phyloP scores from a whole-genome alignment of 2,113 vertebrate species.

The Eubucco bourcierii region DNA sequence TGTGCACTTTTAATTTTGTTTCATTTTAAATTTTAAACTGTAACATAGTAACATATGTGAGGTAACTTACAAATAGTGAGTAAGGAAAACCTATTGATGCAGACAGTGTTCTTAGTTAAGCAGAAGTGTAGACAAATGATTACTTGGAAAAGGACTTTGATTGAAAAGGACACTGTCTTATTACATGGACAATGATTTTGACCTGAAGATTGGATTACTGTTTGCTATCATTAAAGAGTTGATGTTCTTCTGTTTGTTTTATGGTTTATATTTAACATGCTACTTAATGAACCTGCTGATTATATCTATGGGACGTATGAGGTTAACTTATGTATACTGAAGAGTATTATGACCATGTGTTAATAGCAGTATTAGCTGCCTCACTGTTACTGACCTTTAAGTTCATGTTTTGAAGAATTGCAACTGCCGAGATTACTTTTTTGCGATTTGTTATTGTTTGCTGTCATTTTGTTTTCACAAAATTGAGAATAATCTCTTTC shows the following conservation, averaged over 20 bases:
- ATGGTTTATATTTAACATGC: slow-evolving; percentile 29
- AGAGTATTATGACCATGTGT: slow-evolving; percentile 7
- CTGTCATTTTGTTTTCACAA: not conserved
- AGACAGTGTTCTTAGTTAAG: not conserved
- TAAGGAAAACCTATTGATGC: not conserved
- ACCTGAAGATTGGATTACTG: slow-evolving; percentile 16
- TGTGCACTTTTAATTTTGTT: not conserved
- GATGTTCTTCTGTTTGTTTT: slow-evolving; percentile 42
- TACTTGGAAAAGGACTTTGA: not conserved
- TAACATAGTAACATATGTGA: not conserved
- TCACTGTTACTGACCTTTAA: slow-evolving; percentile 12
- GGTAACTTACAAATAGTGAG: not conserved
- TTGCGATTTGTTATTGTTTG: not conserved
- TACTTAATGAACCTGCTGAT: slow-evolving; percentile 30
- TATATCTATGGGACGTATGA: not conserved
- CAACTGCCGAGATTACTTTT: not conserved
- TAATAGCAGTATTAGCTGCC: not conserved
- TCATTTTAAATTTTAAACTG: not conserved
- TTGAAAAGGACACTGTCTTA: not conserved
- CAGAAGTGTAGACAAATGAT: not conserved
- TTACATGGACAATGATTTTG: slow-evolving; percentile 21
- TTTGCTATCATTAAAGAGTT: slow-evolving; percentile 17
- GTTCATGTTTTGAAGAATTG: not conserved
- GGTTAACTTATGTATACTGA: slow-evolving; percentile 11
- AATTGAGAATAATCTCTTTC: not conserved